Conservation (phyloP, 2,888 invertebrate genomes). For the Pilophorus perplexus region DNA sequence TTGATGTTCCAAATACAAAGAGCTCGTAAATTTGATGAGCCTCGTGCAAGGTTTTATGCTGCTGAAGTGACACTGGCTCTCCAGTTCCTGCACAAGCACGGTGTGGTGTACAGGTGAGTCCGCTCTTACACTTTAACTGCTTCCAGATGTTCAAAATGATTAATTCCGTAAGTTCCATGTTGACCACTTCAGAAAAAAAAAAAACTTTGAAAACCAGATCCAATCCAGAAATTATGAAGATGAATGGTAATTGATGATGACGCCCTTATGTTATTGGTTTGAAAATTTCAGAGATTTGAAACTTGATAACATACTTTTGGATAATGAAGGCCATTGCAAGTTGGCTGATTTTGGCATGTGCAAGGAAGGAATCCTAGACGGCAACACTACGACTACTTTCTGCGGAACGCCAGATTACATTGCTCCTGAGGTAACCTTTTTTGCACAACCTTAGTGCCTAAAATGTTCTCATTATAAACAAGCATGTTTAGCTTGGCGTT, state of each 20-base stretch:
- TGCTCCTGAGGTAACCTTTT: slow-evolving; percentile 84
- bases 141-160: too few species aligned
- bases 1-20: slow-evolving; percentile 99
- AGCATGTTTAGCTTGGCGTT: too few species aligned
- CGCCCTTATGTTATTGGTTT: too few species aligned
- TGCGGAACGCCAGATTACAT: slow-evolving; percentile 99
- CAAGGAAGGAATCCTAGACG: slow-evolving; percentile 91
- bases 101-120: slow-evolving; percentile 81
- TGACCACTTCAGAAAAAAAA: too few species aligned
- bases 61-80: slow-evolving; percentile 97
- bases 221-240: too few species aligned
- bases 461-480: too few species aligned
- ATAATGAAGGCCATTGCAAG: slow-evolving; percentile 93
- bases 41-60: slow-evolving; percentile 92
- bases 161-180: too few species aligned
- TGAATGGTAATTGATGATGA: too few species aligned
- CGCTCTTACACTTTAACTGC: neutral
- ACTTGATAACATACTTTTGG: slow-evolving; percentile 95
- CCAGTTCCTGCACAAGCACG: slow-evolving; percentile 94
- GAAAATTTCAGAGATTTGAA: slow-evolving; percentile 82
- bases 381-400: slow-evolving; percentile 90
- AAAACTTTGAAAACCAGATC: too few species aligned
- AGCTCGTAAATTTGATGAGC: slow-evolving; percentile 96
- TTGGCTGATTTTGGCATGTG: slow-evolving; percentile 98
- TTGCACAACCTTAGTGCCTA: too few species aligned